These are phyloP conservation scores for Dryococelus australis DNA, from an alignment of 2,888 invertebrate species.

Conservation along the genomic window DNA sequence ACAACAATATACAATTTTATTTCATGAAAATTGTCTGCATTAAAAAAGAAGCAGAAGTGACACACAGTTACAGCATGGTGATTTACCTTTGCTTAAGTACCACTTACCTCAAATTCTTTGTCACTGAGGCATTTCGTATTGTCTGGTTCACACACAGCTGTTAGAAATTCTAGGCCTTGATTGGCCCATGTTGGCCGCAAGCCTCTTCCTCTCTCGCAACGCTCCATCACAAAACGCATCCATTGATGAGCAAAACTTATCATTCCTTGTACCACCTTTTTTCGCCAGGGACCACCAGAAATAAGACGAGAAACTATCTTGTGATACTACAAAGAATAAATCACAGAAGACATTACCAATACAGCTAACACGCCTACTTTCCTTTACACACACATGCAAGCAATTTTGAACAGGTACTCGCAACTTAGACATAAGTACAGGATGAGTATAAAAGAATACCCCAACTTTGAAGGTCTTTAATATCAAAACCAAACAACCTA, in stretches of 20 bases:
- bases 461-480: too few relatives aligned
- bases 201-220: constrained; percentile 85
- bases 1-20: too few relatives aligned
- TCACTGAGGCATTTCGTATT: constrained; percentile 80
- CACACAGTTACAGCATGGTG: too few relatives aligned
- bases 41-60: too few relatives aligned
- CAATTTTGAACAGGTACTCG: too few relatives aligned
- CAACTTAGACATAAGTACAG: too few relatives aligned
- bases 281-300: constrained; percentile 57
- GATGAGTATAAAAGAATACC: too few relatives aligned
- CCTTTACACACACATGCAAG: not conserved
- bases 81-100: not conserved
- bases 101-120: constrained; percentile 74
- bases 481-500: too few relatives aligned
- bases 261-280: constrained; percentile 66
- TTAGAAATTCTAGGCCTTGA: constrained; percentile 87
- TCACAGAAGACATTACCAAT: constrained; percentile 26
- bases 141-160: constrained; percentile 83
- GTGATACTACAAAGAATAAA: constrained; percentile 63
- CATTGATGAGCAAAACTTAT: constrained; percentile 79
- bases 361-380: not conserved
- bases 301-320: constrained; percentile 75
- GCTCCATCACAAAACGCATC: constrained; percentile 87
- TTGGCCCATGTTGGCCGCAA: constrained; percentile 87
- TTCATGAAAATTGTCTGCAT: too few relatives aligned